Evolutionary conservation across 2,888 invertebrate genomes (phyloP), one percentile per base, ranked within the genome.

Genomic region (Norana najaformis): DNA sequence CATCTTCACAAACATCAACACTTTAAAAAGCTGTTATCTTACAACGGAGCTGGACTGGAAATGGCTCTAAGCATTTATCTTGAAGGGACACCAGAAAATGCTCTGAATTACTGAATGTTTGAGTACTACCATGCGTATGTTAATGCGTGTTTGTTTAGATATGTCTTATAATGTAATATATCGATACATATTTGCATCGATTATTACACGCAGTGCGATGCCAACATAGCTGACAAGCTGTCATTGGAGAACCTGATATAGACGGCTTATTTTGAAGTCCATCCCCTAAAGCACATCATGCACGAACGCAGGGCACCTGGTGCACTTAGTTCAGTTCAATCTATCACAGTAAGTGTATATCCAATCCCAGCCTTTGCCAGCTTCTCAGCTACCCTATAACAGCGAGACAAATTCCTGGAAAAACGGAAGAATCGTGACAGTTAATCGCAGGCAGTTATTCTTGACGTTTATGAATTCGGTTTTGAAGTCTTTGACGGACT

Each of bases 401-500:
- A n/a, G 69, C 11, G n/a, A 69, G 69, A 69, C n/a, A n/a, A n/a
- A 69, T n/a, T 69, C 69, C 69, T 13, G 8, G n/a, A 13, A n/a
- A 69, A 69, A 69, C 30, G 69, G n/a, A 8, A 4, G n/a, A 69
- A n/a, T 69, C 69, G 69, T 69, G 69, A 69, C 69, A 69, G 69
- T 8, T n/a, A n/a, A 16, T 13, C 69, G 13, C 69, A 69, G 69
- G 69, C 69, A 69, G 69, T 69, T 69, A n/a, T 69, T n/a, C 69
- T 6, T 69, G 69, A n/a, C 69, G 11, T 69, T n/a, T 69, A n/a
- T 69, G 69, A 69, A n/a, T 69, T 30, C 69, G 69, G 8, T 69
- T 69, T 69, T 69, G n/a, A 69, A 69, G 69, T 69, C 69, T n/a
- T 69, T 69, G 69, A 69, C 69, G 69, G 30, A 69, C n/a, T 69